Conservation (phyloP, 2,888 invertebrate genomes). For the Alviniconcha strummeri region DNA sequence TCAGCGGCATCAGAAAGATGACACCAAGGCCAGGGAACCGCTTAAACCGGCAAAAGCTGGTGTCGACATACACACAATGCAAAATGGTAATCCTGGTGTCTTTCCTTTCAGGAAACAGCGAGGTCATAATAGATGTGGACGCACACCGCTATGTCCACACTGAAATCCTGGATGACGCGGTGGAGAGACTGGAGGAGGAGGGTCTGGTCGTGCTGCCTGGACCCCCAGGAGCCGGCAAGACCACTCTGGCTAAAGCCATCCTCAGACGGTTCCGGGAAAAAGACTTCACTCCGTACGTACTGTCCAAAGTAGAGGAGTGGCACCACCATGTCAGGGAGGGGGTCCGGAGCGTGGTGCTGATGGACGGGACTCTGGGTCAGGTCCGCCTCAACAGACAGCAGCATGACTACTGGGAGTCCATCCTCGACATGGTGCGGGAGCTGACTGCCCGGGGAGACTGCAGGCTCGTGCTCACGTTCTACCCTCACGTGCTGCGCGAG, state of each 20-base stretch:
- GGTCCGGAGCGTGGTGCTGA: background rate
- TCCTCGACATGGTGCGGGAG: background rate
- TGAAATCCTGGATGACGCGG: background rate
- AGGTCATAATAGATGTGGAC: background rate
- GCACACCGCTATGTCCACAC: background rate
- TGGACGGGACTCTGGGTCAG: background rate
- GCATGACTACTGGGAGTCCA: background rate
- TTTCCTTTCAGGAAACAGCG: background rate
- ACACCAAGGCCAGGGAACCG: too few species aligned
- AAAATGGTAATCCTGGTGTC: too few species aligned
- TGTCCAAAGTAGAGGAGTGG: background rate
- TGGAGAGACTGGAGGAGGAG: background rate
- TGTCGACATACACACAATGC: too few species aligned
- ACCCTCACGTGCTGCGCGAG: constrained; percentile 19
- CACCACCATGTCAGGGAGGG: background rate
- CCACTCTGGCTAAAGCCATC: background rate
- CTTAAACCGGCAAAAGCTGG: too few species aligned
- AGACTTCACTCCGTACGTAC: background rate
- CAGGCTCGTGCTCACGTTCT: constrained; percentile 12
- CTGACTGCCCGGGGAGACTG: background rate
- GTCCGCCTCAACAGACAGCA: background rate
- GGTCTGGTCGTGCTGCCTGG: background rate
- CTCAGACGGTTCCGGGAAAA: background rate
- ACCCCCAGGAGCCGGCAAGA: background rate
- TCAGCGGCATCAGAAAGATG: too few species aligned